phyloP scores from a whole-genome alignment of 2,797 vertebrate genomes.

The Helicolenus hilgendorfi region DNA sequence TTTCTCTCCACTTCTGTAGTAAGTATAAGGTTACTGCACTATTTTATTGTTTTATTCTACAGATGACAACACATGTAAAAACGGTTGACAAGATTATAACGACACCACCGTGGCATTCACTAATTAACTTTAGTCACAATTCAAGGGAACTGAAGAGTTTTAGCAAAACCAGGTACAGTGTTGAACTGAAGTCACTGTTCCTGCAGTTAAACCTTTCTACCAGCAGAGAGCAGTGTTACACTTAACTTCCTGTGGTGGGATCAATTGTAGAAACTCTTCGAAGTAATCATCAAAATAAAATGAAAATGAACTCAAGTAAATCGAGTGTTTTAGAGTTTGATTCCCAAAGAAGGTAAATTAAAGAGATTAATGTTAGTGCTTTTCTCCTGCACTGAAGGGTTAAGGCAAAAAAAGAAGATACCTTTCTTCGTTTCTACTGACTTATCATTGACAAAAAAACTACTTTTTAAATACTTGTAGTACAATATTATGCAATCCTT shows the following conservation, averaged over 20 bases:
- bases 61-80: background rate
- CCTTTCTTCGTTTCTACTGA: background rate
- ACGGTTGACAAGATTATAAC: background rate
- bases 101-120: background rate
- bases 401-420: background rate
- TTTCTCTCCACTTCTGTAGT: background rate
- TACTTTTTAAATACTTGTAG: background rate
- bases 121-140: background rate
- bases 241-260: background rate
- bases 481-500: background rate
- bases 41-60: background rate
- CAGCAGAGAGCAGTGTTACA: conserved; percentile 64
- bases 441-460: background rate
- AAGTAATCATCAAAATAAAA: background rate
- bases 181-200: background rate
- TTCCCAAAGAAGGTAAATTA: background rate
- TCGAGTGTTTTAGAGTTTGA: background rate
- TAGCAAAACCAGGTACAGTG: background rate
- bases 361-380: background rate
- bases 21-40: background rate
- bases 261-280: background rate
- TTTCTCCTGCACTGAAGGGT: background rate
- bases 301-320: background rate
- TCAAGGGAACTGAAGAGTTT: background rate
- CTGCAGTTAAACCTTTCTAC: background rate